Conservation (phyloP, 2,888 invertebrate genomes). For the Pollenia angustigena region DNA sequence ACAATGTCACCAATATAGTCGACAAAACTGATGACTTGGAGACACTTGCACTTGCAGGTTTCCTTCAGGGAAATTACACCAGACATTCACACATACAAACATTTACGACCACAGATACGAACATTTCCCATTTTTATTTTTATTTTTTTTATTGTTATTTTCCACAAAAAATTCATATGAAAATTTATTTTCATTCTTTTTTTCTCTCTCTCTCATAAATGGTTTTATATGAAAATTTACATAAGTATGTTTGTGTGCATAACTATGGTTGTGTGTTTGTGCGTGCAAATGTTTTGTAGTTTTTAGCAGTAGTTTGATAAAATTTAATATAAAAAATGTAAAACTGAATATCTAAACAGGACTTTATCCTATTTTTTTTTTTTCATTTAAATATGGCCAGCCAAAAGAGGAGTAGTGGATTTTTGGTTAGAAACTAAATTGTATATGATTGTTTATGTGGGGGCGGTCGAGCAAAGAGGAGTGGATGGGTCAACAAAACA, state of each 20-base stretch:
- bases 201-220: neutral
- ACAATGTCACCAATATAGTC: too few species aligned
- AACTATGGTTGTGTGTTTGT: neutral
- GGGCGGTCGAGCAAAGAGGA: neutral
- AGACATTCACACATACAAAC: too few species aligned
- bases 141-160: neutral
- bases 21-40: too few species aligned
- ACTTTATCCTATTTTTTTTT: constrained; percentile 20
- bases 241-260: too few species aligned
- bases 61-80: too few species aligned
- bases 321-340: constrained; percentile 34
- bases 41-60: too few species aligned
- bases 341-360: neutral
- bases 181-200: neutral
- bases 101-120: neutral
- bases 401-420: neutral
- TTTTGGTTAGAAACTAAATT: neutral
- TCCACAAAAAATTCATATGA: neutral
- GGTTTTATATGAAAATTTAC: neutral
- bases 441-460: neutral
- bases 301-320: neutral
- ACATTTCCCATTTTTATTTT: neutral
- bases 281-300: neutral
- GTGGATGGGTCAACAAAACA: neutral
- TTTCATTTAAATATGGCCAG: neutral